A percentile compares a stretch with the other conserved stretches of the same genome.
These are phyloP conservation scores for Perca fluviatilis DNA, from an alignment of 2,113 vertebrate genomes.

Conservation along the genomic window DNA sequence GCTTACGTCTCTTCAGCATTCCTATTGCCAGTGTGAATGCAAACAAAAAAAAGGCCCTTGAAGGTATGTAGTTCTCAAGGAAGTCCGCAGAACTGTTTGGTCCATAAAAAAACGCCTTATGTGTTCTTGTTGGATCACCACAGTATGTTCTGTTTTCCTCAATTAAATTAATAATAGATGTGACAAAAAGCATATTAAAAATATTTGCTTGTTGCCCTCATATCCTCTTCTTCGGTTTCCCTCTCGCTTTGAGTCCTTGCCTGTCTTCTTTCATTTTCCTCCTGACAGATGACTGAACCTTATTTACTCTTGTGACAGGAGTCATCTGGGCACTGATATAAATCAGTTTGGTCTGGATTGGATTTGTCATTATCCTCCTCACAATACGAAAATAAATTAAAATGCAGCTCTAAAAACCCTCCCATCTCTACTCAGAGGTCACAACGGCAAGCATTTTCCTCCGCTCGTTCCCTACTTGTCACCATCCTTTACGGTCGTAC, in stretches of 20 bases:
- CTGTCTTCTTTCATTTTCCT: conserved; percentile 27
- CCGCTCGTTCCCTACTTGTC: conserved; percentile 15
- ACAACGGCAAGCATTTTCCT: conserved; percentile 20
- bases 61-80: no score
- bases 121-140: no score
- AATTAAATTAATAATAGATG: conserved; percentile 9
- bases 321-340: conserved; percentile 57
- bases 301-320: conserved; percentile 70
- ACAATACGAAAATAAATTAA: conserved; percentile 26
- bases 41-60: no score
- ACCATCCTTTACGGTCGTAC: conserved; percentile 12
- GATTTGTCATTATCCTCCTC: conserved; percentile 45
- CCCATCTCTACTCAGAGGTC: conserved; percentile 43
- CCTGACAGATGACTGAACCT: conserved; percentile 59
- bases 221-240: background rate
- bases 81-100: no score
- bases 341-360: conserved; percentile 57
- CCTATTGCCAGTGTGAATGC: no score
- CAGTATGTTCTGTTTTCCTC: no score
- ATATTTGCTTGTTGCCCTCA: background rate
- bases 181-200: background rate
- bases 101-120: no score
- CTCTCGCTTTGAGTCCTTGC: background rate
- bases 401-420: conserved; percentile 22
- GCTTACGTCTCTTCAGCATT: no score